Base-by-base conservation (phyloP, 1,140 invertebrate genomes). In the Rhagoletis zephyria region DNA sequence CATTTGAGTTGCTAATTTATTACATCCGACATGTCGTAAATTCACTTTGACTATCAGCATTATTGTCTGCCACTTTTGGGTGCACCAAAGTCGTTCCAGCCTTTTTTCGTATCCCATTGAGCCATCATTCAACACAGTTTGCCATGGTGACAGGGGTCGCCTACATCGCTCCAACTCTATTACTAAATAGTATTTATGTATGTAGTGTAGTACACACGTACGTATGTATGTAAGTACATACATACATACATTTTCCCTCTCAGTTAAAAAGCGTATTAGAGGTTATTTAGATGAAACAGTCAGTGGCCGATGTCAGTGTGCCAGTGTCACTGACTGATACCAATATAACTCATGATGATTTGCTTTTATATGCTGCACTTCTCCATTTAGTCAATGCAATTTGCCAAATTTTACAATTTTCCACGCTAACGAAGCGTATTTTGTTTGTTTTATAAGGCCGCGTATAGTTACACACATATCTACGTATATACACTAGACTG, bases 21-120 rank as follows among this genome's bases (percentile, higher is more conserved):
- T 63, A 65, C 85, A 63, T 61, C 59, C 30, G 85, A 63, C 85
- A 65, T 86, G 85, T 86, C 85, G 85, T 86, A 86, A 86, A 86
- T 86, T 86, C 85, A 45, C 9, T 86, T 86, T 86, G 85, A 86
- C 85, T 64, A 48, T 65, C 85, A 51, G 30, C 74, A 81, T 81
- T 81, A 81, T 81, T 51, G 74, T 56, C 9, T n/a, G 74, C 85
- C 4, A 63, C 60, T 86, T 19, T 61, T 12, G 19, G 30, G 56
- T n/a, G n/a, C 85, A 86, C 85, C 60, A 14, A 40, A 45, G 56
- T 42, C 30, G 59, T 12, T 48, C 40, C 60, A n/a, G 40, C 63
- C 42, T 64, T 86, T 65, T 86, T 63, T 86, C 59, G 85, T 16
- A 63, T 40, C 59, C 40, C 85, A 56, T 56, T 81, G 48, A 81